Base-by-base conservation (phyloP, 2,888 invertebrate genomes). In the Eupithecia tripunctaria region DNA sequence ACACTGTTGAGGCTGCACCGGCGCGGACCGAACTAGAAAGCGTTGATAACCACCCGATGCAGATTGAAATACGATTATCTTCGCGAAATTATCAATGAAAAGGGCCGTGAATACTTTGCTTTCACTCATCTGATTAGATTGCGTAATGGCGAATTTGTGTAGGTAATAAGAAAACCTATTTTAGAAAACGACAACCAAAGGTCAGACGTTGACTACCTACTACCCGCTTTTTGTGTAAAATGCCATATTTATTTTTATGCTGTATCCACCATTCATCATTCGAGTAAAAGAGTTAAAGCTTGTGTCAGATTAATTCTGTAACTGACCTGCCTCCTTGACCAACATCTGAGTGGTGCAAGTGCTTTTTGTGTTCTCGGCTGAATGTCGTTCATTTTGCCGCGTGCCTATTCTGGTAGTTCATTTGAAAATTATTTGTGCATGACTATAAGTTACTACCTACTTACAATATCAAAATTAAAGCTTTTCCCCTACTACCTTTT, bases 31-130 rank as follows among this genome's bases (percentile, higher is more conserved):
- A 25, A 36, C 82, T 88, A 91, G 92, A 92, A 92, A 93, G 91
- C 92, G 92, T 90, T 80, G 82, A 82, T 87, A 89, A 81, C 83
- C 75, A 78, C 76, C 82, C 88, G 86, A 79, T 76, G 78, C 87
- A 80, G 89, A 89, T 91, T 85, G 64, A 71, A 47, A 10, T 62
- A 63, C 78, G 85, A 86, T 89, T 88, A 86, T 89, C 86, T 88
- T 89, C 82, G 88, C 86, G 86, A 89, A 56, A 86, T 89, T 89
- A 89, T 88, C 87, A 81, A 83, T 82, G 88, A 91, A 90, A 91
- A 90, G 87, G 82, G 82, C 91, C 90, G 89, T 91, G 90, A 91
- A 90, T 80, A 78, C 76, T 63, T 76, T 79, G 78, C 84, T 87
- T 88, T 89, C 88, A 85, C 85, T 81, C 78, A 78, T 79, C 72